These are phyloP conservation scores for Lypha dubia DNA, from an alignment of 2,888 invertebrate species.

Conservation along the genomic window DNA sequence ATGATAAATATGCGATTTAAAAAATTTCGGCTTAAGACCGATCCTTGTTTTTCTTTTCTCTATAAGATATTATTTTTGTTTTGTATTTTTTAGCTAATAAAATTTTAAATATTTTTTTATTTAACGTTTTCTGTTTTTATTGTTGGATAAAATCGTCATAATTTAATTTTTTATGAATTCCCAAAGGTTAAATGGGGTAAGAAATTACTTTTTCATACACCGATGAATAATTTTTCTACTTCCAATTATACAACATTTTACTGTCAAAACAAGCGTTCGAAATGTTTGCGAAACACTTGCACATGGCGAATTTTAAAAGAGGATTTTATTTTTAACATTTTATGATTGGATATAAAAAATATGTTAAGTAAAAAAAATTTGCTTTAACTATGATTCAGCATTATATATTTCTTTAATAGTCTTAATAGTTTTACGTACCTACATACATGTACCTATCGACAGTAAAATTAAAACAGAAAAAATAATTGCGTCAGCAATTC, in stretches of 20 bases:
- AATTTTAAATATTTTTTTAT: no score
- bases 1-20: no score
- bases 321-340: constrained; percentile 15
- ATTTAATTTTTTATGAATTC: no score
- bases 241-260: background rate
- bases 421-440: no score
- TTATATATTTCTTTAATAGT: background rate
- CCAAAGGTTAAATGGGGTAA: background rate
- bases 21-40: no score
- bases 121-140: no score
- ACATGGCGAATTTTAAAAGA: constrained; percentile 11
- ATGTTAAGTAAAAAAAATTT: background rate
- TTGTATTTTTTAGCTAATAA: no score
- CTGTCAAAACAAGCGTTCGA: background rate
- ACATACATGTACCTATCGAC: no score
- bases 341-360: constrained; percentile 22
- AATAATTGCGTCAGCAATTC: constrained; percentile 41
- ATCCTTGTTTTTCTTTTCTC: no score
- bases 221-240: background rate
- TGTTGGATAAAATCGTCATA: no score
- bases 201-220: background rate
- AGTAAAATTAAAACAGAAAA: background rate
- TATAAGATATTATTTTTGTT: no score
- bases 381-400: constrained; percentile 43
- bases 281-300: background rate